Evolutionary conservation across 2,797 vertebrate genomes (phyloP).

Genomic region (Bryconaethiops microstoma): DNA sequence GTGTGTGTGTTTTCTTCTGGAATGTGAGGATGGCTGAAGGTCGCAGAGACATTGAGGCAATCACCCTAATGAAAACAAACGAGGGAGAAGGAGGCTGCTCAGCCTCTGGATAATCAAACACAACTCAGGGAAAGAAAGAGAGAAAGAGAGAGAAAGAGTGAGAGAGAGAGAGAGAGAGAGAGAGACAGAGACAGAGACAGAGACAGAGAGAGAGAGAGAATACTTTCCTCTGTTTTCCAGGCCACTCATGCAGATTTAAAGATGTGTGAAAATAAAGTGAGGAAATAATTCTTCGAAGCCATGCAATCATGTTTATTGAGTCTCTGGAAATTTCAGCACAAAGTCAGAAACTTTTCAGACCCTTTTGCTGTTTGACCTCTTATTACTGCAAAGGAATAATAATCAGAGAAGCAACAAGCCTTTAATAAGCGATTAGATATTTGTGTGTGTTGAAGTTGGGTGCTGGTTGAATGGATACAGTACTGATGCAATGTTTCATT

Average conservation of each 20-base stretch:
- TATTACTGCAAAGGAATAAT: too few species aligned
- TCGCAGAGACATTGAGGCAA: neutral
- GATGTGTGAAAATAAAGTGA: conserved; percentile 1
- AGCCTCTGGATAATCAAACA: too few species aligned
- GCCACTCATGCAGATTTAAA: conserved; percentile 40
- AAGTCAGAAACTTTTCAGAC: conserved; percentile 28
- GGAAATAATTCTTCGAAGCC: conserved; percentile 19
- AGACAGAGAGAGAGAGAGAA: neutral
- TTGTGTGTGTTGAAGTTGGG: too few species aligned
- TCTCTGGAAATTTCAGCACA: neutral
- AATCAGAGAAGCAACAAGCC: neutral
- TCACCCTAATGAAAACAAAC: neutral
- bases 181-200: conserved; percentile 15
- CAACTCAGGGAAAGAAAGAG: conserved; percentile 3
- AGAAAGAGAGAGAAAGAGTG: conserved; percentile 13
- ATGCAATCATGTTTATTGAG: conserved; percentile 19
- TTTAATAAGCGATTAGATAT: too few species aligned
- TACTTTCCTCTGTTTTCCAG: too few species aligned
- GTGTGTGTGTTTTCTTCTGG: neutral
- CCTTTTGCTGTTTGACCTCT: neutral
- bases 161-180: neutral
- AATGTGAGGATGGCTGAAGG: neutral
- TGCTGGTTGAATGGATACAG: too few species aligned
- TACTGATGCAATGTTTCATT: too few species aligned
- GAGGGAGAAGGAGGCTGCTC: neutral